Evolutionary conservation across 2,888 invertebrate genomes (phyloP), one percentile per base, ranked within the genome.

Genomic region (Rhyacophila evoluta): DNA sequence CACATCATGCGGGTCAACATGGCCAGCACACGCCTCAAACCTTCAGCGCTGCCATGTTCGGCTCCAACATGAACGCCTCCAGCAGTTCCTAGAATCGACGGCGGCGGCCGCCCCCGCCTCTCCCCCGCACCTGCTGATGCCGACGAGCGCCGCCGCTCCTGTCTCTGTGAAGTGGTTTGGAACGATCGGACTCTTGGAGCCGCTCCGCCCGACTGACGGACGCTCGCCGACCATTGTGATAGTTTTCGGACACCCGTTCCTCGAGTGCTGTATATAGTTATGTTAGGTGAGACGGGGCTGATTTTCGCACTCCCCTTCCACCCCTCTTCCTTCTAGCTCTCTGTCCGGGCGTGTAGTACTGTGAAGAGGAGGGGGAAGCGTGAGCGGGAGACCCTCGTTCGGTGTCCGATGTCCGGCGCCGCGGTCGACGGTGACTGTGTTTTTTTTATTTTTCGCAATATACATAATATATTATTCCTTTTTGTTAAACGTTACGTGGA

Each of bases 41-140:
- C 83, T 89, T 89, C 85, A 88, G 87, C 82, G 88, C 88, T 83
- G 88, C 88, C 84, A 88, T 88, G 84, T 89, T 89, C 84, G 91
- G 91, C 84, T 91, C 91, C 83, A 87, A 88, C 84, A 89, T 88
- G 88, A 88, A 88, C 85, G 88, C 89, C 82, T 88, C 88, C 76
- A 87, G 88, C 83, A 88, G 87, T 84, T 88, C 89, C 88, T 89
- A 88, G 89, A 87, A 86, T 86, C 86, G 86, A 86, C 84, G 83
- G 84, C 84, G 83, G 84, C 84, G 84, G 84, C 83, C 84, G 84
- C 84, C 85, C 85, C 84, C 84, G 84, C 84, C 84, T 84, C 86
- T 84, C 87, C 88, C 88, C 87, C 87, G 86, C 86, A 86, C 87
- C 84, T 87, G 83, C 86, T 87, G 84, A 89, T 88, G 87, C 19